Evolutionary conservation across 2,888 invertebrate species (phyloP), one percentile per base, ranked within the genome.

Genomic region (Blastobasis lacticolella): DNA sequence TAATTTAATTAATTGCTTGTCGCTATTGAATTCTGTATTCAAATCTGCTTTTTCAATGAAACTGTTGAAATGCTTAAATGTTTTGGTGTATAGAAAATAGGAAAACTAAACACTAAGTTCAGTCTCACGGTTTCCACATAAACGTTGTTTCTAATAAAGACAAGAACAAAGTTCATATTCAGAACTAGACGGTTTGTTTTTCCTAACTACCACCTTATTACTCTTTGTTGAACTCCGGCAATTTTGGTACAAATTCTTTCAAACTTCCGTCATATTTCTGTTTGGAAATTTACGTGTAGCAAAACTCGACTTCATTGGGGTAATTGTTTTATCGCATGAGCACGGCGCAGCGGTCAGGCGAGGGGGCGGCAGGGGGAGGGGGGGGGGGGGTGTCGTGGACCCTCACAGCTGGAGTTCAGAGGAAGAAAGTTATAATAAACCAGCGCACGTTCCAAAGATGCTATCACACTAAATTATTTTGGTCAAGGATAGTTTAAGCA

Each of bases 241-340:
- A 49, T 45, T 47, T 52, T 50, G 45, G 55, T 54, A 53, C 51
- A 37, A 55, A 58, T 59, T 60, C 60, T 57, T 60, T 59, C 55
- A 61, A 67, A 66, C 54, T 68, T 70, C 61, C 49, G 63, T 59
- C 54, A 64, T 72, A 69, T 71, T 72, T 67, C 64, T 63, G 67
- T 64, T 67, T 69, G 65, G 62, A 59, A 68, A 69, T 70, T 73
- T 73, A 71, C 67, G 66, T 77, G 75, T 68, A 69, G 57, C 67
- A 62, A 75, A 74, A 75, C 10, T 69, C 70, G 68, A 75, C 71
- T 82, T 77, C 72, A 75, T 72, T 73, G 76, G 71, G 76, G 83
- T 87, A 86, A 87, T 88, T 88, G 85, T 87, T 88, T 88, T 86
- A 87, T 88, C 82, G 87, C 87, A 87, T 88, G 87, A 80, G 79